These are phyloP conservation scores for Catagonus wagneri DNA, from an alignment of 2,113 vertebrate species.

Conservation along the genomic window DNA sequence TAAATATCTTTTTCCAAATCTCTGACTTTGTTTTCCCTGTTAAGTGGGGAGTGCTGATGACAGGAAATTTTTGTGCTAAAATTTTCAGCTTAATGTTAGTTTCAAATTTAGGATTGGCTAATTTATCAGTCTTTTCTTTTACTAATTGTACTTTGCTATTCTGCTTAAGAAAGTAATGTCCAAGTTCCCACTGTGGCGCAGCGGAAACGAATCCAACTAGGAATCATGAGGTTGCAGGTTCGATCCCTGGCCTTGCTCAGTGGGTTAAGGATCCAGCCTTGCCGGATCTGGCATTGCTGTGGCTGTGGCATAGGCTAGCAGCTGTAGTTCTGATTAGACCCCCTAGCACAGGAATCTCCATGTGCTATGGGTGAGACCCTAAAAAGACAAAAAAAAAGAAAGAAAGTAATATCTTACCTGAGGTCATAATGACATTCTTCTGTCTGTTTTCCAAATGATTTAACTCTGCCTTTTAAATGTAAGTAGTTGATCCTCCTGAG, in stretches of 20 bases:
- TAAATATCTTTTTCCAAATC: background rate
- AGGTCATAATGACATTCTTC: background rate
- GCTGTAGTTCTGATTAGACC: no score
- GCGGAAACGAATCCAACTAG: no score
- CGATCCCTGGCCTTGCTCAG: no score
- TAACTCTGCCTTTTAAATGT: constrained; percentile 24
- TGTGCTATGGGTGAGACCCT: no score
- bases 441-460: background rate
- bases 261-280: no score
- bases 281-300: no score
- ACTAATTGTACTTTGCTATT: background rate
- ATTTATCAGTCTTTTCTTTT: background rate
- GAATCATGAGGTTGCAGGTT: no score
- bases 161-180: background rate
- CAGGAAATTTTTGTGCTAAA: background rate
- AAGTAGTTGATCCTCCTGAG: background rate
- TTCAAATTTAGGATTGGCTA: background rate
- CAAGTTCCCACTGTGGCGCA: no score
- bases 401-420: background rate
- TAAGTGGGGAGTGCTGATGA: background rate
- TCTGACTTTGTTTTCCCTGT: background rate
- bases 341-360: no score
- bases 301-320: no score
- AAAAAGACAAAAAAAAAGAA: no score
- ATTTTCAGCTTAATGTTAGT: background rate